Evolutionary conservation across 2,113 vertebrate species (phyloP), one percentile per base, ranked within the genome.

Genomic region (Orcinus orca): DNA sequence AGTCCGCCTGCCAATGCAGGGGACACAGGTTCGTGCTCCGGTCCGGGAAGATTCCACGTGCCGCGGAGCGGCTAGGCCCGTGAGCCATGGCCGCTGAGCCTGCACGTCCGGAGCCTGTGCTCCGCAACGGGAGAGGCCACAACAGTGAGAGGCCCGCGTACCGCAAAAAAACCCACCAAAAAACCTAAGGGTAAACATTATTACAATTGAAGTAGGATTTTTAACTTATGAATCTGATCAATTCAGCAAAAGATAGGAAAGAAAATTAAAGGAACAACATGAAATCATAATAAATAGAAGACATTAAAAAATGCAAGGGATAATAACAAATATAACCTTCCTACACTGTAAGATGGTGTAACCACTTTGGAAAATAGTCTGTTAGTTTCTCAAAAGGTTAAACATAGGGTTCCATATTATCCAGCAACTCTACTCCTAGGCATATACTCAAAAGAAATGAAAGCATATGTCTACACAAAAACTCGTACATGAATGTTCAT

Each of bases 171-270:
- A 38, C 4, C 4, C 38, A 5, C 38, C 1, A 44, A 44, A 10
- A 44, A 44, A 67, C 20, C 79, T 70, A 86, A 95, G 85, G 33
- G 87, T 65, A 55, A 97, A 55, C 2, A 36, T 83, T 62, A 60
- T 38, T 79, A 47, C 6, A 63, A 21, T 25, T 91, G 62, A 90
- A 96, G 58, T n/a, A 71, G 36, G 41, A 47, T 38, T 44, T 74
- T 90, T n/a, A 91, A 90, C 36, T 86, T 86, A 73, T 70, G 31
- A 83, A 47, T 11, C 8, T 76, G n/a, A 53, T 70, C 62, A 95
- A 68, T 29, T 68, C 17, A 87, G 55, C 18, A 76, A 68, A 68
- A 86, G 58, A 44, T 29, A 82, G 17, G n/a, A 53, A 88, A 55
- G 10, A 87, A 94, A 94, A 87, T 68, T 68, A 63, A 71, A 36